Conservation (phyloP, 1,140 invertebrate genomes). For the Sminthurides bifidus region DNA sequence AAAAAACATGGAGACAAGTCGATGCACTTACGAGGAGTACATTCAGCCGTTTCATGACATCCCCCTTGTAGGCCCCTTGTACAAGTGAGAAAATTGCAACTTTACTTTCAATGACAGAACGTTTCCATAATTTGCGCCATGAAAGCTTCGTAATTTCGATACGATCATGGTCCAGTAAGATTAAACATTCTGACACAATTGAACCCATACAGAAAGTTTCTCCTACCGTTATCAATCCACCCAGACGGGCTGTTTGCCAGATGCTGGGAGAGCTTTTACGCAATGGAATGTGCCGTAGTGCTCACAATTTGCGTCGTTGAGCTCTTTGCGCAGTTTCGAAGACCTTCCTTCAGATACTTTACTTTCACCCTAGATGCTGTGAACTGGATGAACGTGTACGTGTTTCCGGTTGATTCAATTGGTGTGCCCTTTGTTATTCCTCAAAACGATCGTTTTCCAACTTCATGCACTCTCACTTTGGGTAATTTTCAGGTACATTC, state of each 20-base stretch:
- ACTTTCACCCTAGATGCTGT: not conserved
- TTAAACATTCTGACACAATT: not conserved
- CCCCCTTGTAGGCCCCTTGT: not conserved
- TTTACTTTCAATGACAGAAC: not conserved
- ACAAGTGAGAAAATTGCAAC: not conserved
- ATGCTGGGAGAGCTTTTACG: conserved; percentile 3
- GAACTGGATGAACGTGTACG: conserved; percentile 4
- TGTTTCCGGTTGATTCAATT: no score
- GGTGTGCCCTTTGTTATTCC: no score
- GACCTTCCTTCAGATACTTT: not conserved
- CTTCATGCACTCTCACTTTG: not conserved
- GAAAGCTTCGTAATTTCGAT: not conserved
- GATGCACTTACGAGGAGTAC: not conserved
- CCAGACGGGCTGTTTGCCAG: conserved; percentile 18
- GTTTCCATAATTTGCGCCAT: not conserved
- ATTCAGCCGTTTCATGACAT: not conserved
- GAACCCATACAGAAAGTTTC: conserved; percentile 3
- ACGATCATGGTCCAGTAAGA: not conserved
- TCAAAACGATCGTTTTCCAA: no score
- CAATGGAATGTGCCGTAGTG: not conserved
- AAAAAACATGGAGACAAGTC: not conserved
- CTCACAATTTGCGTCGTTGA: not conserved
- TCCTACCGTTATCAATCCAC: conserved; percentile 17
- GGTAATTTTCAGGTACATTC: conserved; percentile 7
- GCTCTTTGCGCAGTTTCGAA: not conserved